phyloP scores from a whole-genome alignment of 1,140 invertebrate species.

The Aricia agestis region DNA sequence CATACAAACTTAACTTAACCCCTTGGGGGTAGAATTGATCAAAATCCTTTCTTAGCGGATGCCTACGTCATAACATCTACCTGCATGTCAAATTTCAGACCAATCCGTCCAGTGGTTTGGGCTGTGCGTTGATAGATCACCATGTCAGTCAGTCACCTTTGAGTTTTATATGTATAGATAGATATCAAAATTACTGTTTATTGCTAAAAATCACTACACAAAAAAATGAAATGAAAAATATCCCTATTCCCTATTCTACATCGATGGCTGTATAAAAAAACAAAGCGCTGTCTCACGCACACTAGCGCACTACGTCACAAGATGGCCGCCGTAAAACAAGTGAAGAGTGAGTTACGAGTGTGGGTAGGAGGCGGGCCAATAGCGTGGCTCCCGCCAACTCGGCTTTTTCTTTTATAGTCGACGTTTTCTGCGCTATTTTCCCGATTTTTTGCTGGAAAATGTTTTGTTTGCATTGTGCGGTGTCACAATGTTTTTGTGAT shows the following conservation, averaged over 20 bases:
- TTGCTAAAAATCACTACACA: too few relatives aligned
- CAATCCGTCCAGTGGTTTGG: too few relatives aligned
- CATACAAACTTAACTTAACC: too few relatives aligned
- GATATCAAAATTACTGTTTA: too few relatives aligned
- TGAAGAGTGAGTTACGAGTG: slow-evolving; percentile 71
- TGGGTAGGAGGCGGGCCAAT: slow-evolving; percentile 52
- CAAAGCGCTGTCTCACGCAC: slow-evolving; percentile 50
- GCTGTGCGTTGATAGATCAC: too few relatives aligned
- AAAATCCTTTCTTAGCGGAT: too few relatives aligned
- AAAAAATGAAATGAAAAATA: too few relatives aligned
- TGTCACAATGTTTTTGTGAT: slow-evolving; percentile 53
- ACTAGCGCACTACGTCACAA: slow-evolving; percentile 62
- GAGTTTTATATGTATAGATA: too few relatives aligned
- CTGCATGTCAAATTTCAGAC: too few relatives aligned
- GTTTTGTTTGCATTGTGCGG: slow-evolving; percentile 72
- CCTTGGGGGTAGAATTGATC: too few relatives aligned
- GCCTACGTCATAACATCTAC: too few relatives aligned
- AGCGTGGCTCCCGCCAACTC: slow-evolving; percentile 64
- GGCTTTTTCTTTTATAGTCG: slow-evolving; percentile 73
- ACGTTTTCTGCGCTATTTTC: slow-evolving; percentile 72
- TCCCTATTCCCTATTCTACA: background rate
- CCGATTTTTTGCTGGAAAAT: slow-evolving; percentile 69
- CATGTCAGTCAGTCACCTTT: too few relatives aligned
- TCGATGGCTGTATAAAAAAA: slow-evolving; percentile 26
- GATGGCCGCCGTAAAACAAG: slow-evolving; percentile 75